A percentile compares a stretch with the other conserved stretches of the same genome.
phyloP scores from a whole-genome alignment of 92 coral and sea anemone genomes.

The Phenganax stokvisi region DNA sequence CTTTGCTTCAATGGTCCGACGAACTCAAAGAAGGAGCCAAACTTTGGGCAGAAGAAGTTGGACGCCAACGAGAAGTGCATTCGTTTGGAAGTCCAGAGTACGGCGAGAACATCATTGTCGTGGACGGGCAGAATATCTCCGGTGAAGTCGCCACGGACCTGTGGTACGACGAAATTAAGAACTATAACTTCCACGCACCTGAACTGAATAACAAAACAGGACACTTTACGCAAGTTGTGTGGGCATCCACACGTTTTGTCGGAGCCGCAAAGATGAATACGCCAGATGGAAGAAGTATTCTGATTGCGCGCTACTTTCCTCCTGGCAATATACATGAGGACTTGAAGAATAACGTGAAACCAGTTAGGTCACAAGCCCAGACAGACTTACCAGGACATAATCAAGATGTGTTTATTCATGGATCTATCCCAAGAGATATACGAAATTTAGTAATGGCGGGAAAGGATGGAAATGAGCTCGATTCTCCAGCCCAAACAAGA shows the following conservation, averaged over 20 bases:
- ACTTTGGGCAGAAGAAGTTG: constrained; percentile 91
- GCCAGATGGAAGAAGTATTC: constrained; percentile 32
- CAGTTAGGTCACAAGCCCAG: constrained; percentile 24
- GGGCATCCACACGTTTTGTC: constrained; percentile 50
- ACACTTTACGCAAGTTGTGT: constrained; percentile 89
- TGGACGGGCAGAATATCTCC: constrained; percentile 70
- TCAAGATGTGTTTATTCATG: constrained; percentile 35
- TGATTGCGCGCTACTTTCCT: constrained; percentile 37
- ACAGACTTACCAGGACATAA: constrained; percentile 37
- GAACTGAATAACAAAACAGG: constrained; percentile 83
- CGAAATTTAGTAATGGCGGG: not conserved
- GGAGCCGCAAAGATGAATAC: constrained; percentile 38
- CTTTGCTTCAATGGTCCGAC: constrained; percentile 74
- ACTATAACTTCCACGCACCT: constrained; percentile 67
- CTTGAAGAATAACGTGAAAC: constrained; percentile 27
- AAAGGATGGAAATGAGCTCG: constrained; percentile 3
- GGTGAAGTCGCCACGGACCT: constrained; percentile 73
- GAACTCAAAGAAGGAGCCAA: constrained; percentile 80
- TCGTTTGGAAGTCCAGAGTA: constrained; percentile 63
- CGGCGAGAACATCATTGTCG: constrained; percentile 91
- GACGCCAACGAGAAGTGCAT: constrained; percentile 66
- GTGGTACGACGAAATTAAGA: constrained; percentile 81
- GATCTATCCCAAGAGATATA: constrained; percentile 28
- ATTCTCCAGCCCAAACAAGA: not conserved
- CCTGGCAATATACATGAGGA: constrained; percentile 34